phyloP scores from a whole-genome alignment of 1,140 invertebrate species.

The Daktulosphaira vitifoliae region DNA sequence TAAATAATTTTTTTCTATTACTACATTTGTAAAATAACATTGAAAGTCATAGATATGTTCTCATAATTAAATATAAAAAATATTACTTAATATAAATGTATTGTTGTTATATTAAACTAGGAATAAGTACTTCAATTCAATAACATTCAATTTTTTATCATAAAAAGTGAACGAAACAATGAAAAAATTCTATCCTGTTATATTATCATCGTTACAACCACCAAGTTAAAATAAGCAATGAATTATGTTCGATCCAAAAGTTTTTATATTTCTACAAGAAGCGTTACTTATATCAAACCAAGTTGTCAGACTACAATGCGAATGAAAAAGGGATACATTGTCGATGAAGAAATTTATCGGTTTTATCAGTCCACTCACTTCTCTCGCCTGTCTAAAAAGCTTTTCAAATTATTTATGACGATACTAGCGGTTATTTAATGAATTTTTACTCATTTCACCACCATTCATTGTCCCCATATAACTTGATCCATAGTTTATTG shows the following conservation, averaged over 20 bases:
- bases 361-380: conserved; percentile 21
- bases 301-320: conserved; percentile 22
- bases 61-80: too few species aligned
- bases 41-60: too few species aligned
- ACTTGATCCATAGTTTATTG: conserved; percentile 1
- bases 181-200: conserved; percentile 22
- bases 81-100: too few species aligned
- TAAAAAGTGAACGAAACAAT: background rate
- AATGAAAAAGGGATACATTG: background rate
- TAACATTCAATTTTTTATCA: background rate
- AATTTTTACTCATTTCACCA: conserved; percentile 24
- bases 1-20: too few species aligned
- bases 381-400: conserved; percentile 6
- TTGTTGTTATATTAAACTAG: too few species aligned
- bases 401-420: conserved; percentile 33
- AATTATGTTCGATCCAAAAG: conserved; percentile 18
- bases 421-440: conserved; percentile 23
- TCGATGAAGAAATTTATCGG: conserved; percentile 20
- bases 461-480: too few species aligned
- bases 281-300: conserved; percentile 30
- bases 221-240: background rate
- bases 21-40: too few species aligned
- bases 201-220: conserved; percentile 10
- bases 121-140: too few species aligned
- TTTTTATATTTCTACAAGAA: conserved; percentile 26